phyloP scores from a whole-genome alignment of 2,888 invertebrate genomes.

The Watsonalla cultraria region DNA sequence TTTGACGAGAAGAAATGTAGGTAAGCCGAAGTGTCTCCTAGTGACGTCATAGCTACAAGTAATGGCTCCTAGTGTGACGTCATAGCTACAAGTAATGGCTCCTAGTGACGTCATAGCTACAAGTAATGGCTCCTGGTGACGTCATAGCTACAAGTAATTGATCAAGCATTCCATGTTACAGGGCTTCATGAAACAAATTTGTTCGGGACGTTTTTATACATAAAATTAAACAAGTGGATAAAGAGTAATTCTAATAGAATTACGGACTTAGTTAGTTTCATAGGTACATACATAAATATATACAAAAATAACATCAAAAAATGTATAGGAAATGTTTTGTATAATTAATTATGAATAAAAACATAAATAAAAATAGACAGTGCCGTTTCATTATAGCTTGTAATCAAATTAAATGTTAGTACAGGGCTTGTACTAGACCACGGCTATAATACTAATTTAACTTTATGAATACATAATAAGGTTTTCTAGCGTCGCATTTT shows the following conservation, averaged over 20 bases:
- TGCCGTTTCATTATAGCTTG: constrained; percentile 48
- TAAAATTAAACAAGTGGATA: constrained; percentile 59
- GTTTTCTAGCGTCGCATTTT: too few species aligned
- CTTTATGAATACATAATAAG: too few species aligned
- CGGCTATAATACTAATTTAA: too few species aligned
- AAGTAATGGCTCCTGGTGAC: neutral
- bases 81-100: too few species aligned
- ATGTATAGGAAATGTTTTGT: constrained; percentile 62
- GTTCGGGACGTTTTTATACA: constrained; percentile 11
- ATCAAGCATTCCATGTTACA: constrained; percentile 3
- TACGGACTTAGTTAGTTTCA: constrained; percentile 47
- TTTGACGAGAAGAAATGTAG: too few species aligned
- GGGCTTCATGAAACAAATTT: constrained; percentile 7
- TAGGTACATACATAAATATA: constrained; percentile 40
- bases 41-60: too few species aligned
- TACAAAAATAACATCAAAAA: constrained; percentile 47
- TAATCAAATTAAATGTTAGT: neutral
- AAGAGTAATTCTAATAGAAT: constrained; percentile 49
- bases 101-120: neutral
- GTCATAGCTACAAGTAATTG: neutral
- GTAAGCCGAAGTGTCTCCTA: too few species aligned
- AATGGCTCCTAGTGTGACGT: too few species aligned
- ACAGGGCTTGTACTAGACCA: neutral
- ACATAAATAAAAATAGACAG: constrained; percentile 72
- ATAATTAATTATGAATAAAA: constrained; percentile 63